Base-by-base conservation (phyloP, 2,888 invertebrate genomes). In the Physocephala rufipes region DNA sequence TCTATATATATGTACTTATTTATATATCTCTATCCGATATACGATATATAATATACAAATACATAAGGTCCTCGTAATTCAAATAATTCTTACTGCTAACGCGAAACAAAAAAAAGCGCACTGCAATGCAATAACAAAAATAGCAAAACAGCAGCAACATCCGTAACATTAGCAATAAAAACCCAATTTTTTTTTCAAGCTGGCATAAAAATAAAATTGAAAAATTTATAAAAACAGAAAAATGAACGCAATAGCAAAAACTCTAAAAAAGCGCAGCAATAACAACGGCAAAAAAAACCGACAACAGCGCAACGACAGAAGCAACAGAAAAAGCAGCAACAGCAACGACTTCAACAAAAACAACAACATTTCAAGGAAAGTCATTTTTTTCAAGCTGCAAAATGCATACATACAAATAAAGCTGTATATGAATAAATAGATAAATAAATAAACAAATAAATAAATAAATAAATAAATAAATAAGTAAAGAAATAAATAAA, bases 151-250 rank as follows among this genome's bases (percentile, higher is more conserved):
- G 13, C n/a, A n/a, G 45, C 15, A 49, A 49, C 49, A 13, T 49
- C 19, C 49, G 12, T 12, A 15, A 19, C 49, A 49, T 49, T 19
- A 49, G 49, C 24, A 9, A 47, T 45, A 63, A 28, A 13, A 63
- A 47, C 24, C 7, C 43, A 55, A 36, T 36, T 36, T 36, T 36
- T 36, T 36, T 36, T 45, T 67, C 62, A 49, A 68, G 62, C 68
- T 68, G 68, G 68, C 68, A 68, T 61, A 64, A 73, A 63, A 70
- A 73, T 63, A 73, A 73, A 68, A 73, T 70, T 73, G 70, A 64
- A 70, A 73, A 70, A 67, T 67, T 71, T 73, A 65, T 73, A 70
- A 72, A 72, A 70, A 72, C 55, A 67, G 66, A 72, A 72, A 72
- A 72, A 72, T 69, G 65, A 72, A 59, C 69, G 72, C 72, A 72